Conservation (phyloP, 2,888 invertebrate species). For the Megamerina dolium region DNA sequence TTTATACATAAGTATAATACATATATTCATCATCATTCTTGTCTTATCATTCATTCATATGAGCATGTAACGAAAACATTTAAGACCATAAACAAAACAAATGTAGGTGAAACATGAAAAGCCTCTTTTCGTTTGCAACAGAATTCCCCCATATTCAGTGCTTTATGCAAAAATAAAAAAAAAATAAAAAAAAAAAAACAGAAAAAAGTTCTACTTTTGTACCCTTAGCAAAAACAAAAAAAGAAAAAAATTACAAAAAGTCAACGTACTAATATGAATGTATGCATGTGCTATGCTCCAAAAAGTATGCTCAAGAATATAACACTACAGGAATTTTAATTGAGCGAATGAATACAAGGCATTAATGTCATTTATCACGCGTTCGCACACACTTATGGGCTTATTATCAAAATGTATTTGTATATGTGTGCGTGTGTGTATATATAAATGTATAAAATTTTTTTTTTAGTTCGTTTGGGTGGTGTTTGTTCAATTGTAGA, state of each 20-base stretch:
- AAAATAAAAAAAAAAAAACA: too few species aligned
- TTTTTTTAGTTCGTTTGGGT: constrained; percentile 7
- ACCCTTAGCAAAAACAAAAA: too few species aligned
- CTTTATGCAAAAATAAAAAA: too few species aligned
- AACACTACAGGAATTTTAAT: constrained; percentile 19
- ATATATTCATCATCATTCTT: constrained; percentile 34
- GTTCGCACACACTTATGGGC: constrained; percentile 1
- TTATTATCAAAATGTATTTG: neutral
- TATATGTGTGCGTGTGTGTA: constrained; percentile 3
- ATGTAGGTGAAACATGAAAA: constrained; percentile 34
- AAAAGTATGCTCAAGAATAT: constrained; percentile 16
- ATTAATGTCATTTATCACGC: constrained; percentile 41
- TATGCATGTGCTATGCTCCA: neutral
- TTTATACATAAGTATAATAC: too few species aligned
- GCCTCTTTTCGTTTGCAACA: constrained; percentile 11
- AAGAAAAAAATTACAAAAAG: too few species aligned
- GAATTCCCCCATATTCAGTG: neutral
- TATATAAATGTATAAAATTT: constrained; percentile 1
- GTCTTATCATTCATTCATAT: constrained; percentile 30
- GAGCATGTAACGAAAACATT: constrained; percentile 18
- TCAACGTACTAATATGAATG: neutral
- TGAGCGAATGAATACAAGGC: constrained; percentile 28
- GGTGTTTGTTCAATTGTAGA: neutral
- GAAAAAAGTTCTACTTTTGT: too few species aligned
- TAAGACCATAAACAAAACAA: constrained; percentile 36